A percentile compares a stretch with the other conserved stretches of the same genome.
Conservation (phyloP, 2,888 invertebrate genomes). For the Epirrhoe tristata region DNA sequence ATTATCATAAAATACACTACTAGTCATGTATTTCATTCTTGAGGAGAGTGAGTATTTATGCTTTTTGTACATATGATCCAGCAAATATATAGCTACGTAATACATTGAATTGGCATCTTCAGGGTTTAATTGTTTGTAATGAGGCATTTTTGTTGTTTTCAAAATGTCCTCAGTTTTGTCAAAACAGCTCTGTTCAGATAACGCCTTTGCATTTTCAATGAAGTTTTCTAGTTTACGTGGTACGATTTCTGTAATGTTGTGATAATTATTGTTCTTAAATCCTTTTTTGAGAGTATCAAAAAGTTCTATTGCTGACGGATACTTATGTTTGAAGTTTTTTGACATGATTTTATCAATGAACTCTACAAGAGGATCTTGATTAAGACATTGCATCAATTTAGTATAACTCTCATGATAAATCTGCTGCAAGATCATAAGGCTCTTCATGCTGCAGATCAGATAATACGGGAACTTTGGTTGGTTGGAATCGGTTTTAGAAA, state of each 20-base stretch:
- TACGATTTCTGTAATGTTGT: neutral
- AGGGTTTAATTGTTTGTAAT: constrained; percentile 3
- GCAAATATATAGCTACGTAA: constrained; percentile 13
- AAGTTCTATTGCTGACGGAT: constrained; percentile 4
- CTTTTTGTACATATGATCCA: constrained; percentile 11
- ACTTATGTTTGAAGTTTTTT: neutral
- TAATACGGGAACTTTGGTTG: constrained; percentile 1
- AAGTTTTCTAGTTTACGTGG: constrained; percentile 1
- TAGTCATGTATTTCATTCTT: constrained; percentile 9
- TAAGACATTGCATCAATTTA: constrained; percentile 4
- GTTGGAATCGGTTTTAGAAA: neutral
- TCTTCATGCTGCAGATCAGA: constrained; percentile 10
- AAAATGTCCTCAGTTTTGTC: neutral
- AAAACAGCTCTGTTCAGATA: constrained; percentile 1
- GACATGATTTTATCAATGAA: constrained; percentile 10
- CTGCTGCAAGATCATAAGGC: neutral
- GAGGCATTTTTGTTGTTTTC: neutral
- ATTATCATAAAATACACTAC: constrained; percentile 13
- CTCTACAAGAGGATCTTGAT: constrained; percentile 11
- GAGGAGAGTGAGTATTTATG: neutral
- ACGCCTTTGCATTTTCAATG: neutral
- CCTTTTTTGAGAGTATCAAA: constrained; percentile 1
- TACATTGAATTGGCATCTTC: constrained; percentile 9
- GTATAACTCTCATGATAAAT: neutral
- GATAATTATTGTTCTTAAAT: constrained; percentile 1